Percentiles rank a stretch among this genome's conserved stretches.
phyloP scores from a whole-genome alignment of 2,113 vertebrate species.

The Pontoporia blainvillei region DNA sequence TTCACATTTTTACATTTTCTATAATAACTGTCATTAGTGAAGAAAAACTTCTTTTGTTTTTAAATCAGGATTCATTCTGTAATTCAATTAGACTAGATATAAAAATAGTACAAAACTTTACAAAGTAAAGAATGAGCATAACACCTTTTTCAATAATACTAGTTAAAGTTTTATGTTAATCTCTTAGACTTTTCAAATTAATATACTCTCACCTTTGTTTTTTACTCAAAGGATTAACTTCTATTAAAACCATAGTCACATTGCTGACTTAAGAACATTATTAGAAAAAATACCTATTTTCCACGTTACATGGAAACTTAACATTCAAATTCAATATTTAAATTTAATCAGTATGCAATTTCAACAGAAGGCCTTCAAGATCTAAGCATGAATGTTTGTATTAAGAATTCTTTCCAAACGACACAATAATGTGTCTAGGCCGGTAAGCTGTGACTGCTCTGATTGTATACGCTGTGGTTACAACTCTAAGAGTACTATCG shows the following conservation, averaged over 20 bases:
- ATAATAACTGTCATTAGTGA: background rate
- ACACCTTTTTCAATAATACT: background rate
- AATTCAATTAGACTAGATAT: background rate
- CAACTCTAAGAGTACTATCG: background rate
- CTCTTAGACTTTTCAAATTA: background rate
- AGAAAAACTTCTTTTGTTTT: background rate
- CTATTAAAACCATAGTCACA: background rate
- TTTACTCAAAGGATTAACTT: background rate
- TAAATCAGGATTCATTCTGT: background rate
- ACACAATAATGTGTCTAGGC: background rate
- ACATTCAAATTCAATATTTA: background rate
- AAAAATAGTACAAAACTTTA: background rate
- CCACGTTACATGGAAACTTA: background rate
- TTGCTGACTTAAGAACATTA: background rate
- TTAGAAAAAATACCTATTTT: background rate
- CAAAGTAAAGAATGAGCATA: background rate
- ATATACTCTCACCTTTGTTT: background rate
- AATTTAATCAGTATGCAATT: background rate
- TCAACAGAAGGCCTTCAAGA: background rate
- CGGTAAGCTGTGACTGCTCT: background rate
- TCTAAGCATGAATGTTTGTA: background rate
- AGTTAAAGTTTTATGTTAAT: background rate
- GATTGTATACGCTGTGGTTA: background rate
- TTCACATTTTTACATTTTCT: background rate
- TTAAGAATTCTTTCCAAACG: background rate